phyloP scores from a whole-genome alignment of 1,140 invertebrate species.

The Myzus persicae region DNA sequence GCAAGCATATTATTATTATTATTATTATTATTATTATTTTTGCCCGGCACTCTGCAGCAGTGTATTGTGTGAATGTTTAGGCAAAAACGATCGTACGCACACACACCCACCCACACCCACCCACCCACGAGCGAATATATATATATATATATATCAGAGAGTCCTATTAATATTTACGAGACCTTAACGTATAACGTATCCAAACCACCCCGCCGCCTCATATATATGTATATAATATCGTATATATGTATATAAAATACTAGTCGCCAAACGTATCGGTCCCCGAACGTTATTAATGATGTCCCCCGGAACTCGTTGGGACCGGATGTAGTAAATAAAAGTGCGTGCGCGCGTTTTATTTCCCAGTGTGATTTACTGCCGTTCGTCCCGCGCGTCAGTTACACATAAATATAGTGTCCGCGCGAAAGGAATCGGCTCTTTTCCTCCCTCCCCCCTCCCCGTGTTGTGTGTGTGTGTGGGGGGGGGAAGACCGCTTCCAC shows the following conservation, averaged over 20 bases:
- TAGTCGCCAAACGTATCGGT: slow-evolving; percentile 35
- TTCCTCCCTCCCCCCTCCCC: background rate
- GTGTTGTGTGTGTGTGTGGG: no score
- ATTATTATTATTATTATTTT: slow-evolving; percentile 16
- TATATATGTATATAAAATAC: background rate
- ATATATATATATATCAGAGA: background rate
- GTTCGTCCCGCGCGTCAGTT: background rate
- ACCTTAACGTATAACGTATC: slow-evolving; percentile 25
- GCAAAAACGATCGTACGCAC: slow-evolving; percentile 3
- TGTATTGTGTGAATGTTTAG: slow-evolving; percentile 1
- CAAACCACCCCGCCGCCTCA: background rate
- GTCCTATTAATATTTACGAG: slow-evolving; percentile 35
- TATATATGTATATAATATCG: background rate
- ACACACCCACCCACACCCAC: background rate
- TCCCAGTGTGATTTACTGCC: slow-evolving; percentile 52
- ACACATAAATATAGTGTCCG: no score
- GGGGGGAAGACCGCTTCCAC: background rate
- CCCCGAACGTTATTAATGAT: slow-evolving; percentile 56
- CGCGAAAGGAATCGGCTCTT: background rate
- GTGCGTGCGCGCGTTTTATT: slow-evolving; percentile 39
- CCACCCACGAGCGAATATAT: background rate
- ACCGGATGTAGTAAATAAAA: slow-evolving; percentile 55
- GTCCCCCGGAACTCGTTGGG: slow-evolving; percentile 38
- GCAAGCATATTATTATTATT: background rate
- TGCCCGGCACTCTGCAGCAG: background rate